Base-by-base conservation (phyloP, 2,888 invertebrate species). In the Tetragonula carbonaria region DNA sequence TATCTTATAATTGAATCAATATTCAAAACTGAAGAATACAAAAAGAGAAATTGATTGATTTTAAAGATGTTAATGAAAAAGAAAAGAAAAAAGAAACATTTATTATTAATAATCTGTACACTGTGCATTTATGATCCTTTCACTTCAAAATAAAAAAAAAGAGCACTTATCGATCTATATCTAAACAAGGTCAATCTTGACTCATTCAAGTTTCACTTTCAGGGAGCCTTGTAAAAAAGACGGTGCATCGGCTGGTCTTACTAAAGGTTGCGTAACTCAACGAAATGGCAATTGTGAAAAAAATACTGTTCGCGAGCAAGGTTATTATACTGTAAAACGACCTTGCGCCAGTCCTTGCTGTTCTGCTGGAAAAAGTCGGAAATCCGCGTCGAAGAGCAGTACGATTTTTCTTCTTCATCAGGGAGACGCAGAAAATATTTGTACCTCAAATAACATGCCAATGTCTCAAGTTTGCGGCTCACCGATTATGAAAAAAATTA, bases 321-420 rank as follows among this genome's bases (percentile, higher is more conserved):
- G 38, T 55, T 62, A 50, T 11, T n/a, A 23, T 33, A 74, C 45
- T 3, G 38, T 78, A 0, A 89, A 77, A 55, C 81, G 72, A 33
- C 77, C 86, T 50, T 89, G 89, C 21, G 78, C 51, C 33, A 78
- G 78, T 63, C 76, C 83, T 14, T 87, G 86, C 16, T 88, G 87
- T 38, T 68, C 74, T 4, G 73, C 74, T 11, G 70, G 74, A 57
- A 87, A 80, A 67, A 83, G 21, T 51, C 83, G 74, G 33, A 88
- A 88, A 50, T 75, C 82, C 4, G 14, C 51, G n/a, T 68, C 53
- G 51, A 66, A 74, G 33, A 87, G 74, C 62, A 85, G 83, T 23
- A 82, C 90, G 87, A 55, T 91, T 4, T 87, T 91, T 38, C 76
- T 91, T 16, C 86, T 92, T 57, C 90, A 89, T 72, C 88, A 91